A percentile compares a stretch with the other conserved stretches of the same genome.
These are phyloP conservation scores for Tympanuchus pallidicinctus DNA, from an alignment of 2,113 vertebrate species.

Conservation along the genomic window DNA sequence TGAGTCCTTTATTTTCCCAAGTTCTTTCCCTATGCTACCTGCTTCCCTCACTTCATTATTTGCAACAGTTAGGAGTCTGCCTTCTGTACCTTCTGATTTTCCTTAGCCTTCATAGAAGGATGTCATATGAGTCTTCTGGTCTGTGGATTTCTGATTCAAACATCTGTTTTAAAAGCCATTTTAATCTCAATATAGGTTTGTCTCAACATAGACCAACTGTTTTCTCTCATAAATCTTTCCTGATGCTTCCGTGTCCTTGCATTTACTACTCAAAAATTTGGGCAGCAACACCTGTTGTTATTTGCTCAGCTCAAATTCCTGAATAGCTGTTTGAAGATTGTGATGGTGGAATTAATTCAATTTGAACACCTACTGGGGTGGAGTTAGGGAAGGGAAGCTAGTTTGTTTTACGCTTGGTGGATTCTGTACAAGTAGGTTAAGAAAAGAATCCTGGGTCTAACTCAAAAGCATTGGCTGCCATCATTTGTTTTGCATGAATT, in stretches of 20 bases:
- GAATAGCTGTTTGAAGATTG: not conserved
- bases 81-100: not conserved
- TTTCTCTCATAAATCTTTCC: not conserved
- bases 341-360: not conserved
- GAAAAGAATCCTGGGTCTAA: not conserved
- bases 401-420: not conserved
- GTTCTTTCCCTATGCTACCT: not conserved
- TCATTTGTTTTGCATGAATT: not conserved
- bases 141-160: not conserved
- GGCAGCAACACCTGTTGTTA: not conserved
- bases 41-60: not conserved
- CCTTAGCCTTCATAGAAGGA: not conserved
- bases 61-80: not conserved
- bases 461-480: not conserved
- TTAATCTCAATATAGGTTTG: not conserved
- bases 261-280: not conserved
- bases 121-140: not conserved
- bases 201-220: not conserved
- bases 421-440: not conserved
- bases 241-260: not conserved
- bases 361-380: not conserved
- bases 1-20: not conserved
- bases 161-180: conserved; percentile 4
- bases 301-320: not conserved
- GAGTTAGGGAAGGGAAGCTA: not conserved